phyloP scores from a whole-genome alignment of 2,888 invertebrate species.

The Aspidiotus destructor region DNA sequence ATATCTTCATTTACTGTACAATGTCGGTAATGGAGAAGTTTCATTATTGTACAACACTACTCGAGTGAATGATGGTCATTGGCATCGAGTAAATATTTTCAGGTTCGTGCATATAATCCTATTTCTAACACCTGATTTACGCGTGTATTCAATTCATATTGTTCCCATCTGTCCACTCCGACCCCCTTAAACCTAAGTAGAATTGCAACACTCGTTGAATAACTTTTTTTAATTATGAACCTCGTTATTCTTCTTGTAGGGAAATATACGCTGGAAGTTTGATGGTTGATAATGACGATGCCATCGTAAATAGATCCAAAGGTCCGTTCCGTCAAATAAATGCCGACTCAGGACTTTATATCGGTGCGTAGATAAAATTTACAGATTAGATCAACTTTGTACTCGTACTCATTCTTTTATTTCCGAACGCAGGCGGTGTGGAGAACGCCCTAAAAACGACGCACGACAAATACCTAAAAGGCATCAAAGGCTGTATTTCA shows the following conservation, averaged over 20 bases:
- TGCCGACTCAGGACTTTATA: slow-evolving; percentile 77
- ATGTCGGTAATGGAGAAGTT: slow-evolving; percentile 78
- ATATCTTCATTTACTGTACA: slow-evolving; percentile 64
- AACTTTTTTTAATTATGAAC: too few species aligned
- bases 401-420: not conserved
- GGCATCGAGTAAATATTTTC: slow-evolving; percentile 66
- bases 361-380: slow-evolving; percentile 53
- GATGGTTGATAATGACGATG: slow-evolving; percentile 78
- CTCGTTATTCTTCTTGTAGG: slow-evolving; percentile 44
- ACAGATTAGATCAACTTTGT: not conserved
- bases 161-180: too few species aligned
- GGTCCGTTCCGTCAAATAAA: slow-evolving; percentile 75
- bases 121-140: too few species aligned
- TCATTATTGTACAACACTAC: slow-evolving; percentile 74
- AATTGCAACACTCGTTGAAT: too few species aligned
- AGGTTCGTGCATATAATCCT: slow-evolving; percentile 47
- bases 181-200: too few species aligned
- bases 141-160: too few species aligned
- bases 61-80: slow-evolving; percentile 78
- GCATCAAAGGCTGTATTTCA: slow-evolving; percentile 72
- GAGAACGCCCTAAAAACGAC: slow-evolving; percentile 64
- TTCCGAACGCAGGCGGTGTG: slow-evolving; percentile 57
- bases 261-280: slow-evolving; percentile 76
- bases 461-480: slow-evolving; percentile 59
- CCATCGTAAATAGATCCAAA: slow-evolving; percentile 69